phyloP scores from a whole-genome alignment of 2,113 vertebrate species.

The Muntiacus muntjak region DNA sequence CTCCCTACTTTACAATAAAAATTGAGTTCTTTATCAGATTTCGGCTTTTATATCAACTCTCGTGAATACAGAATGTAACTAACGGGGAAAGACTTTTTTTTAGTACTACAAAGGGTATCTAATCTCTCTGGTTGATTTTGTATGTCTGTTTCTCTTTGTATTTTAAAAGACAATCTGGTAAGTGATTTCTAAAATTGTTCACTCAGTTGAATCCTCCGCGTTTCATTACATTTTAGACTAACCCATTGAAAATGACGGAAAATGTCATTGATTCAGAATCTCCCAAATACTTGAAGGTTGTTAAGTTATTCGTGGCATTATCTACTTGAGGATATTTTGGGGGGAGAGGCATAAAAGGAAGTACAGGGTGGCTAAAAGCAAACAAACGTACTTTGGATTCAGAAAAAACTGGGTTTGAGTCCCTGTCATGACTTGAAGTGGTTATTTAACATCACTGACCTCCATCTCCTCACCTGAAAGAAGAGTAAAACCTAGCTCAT shows the following conservation, averaged over 20 bases:
- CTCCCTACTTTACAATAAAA: not conserved
- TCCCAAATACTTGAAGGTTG: not conserved
- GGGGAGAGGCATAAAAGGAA: not conserved
- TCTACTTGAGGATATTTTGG: not conserved
- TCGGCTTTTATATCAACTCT: not conserved
- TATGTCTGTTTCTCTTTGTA: not conserved
- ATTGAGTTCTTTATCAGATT: not conserved
- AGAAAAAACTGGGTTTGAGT: not conserved
- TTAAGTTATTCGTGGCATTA: not conserved
- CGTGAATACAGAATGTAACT: not conserved
- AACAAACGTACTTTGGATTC: not conserved
- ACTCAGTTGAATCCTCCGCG: not conserved
- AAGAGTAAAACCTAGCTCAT: not conserved
- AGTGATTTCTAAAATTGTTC: constrained; percentile 12
- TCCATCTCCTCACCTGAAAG: not conserved
- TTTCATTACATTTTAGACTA: not conserved
- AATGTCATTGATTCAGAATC: not conserved
- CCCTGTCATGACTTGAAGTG: not conserved
- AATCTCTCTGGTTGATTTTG: not conserved
- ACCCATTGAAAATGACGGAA: not conserved
- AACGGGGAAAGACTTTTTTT: not conserved
- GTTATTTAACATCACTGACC: not conserved
- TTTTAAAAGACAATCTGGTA: constrained; percentile 27
- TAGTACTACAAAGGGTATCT: not conserved
- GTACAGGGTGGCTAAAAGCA: not conserved